These are phyloP conservation scores for Acrobasis consociella DNA, from an alignment of 2,888 invertebrate genomes.

Conservation along the genomic window DNA sequence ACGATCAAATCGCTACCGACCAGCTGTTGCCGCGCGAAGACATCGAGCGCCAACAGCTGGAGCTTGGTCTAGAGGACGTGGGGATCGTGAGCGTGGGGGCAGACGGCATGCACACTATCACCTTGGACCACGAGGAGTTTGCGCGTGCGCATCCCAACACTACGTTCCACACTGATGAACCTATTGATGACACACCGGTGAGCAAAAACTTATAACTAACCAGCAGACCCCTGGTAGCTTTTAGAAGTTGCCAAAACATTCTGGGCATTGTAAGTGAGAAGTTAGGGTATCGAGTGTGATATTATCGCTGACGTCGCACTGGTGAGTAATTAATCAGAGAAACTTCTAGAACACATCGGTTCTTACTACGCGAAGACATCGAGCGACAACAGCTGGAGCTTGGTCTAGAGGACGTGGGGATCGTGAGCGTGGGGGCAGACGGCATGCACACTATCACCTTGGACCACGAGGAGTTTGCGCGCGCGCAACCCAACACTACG, in stretches of 20 bases:
- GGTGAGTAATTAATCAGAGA: no score
- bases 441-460: constrained; percentile 64
- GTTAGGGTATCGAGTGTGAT: no score
- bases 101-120: constrained; percentile 63
- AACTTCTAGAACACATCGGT: constrained; percentile 36
- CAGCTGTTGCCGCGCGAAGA: constrained; percentile 50
- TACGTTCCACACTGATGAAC: constrained; percentile 77
- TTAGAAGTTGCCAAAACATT: no score
- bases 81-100: constrained; percentile 74
- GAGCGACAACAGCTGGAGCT: constrained; percentile 53
- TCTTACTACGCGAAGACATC: constrained; percentile 45
- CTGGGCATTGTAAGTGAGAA: no score
- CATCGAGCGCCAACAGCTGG: constrained; percentile 48
- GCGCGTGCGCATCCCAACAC: constrained; percentile 77
- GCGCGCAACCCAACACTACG: constrained; percentile 76
- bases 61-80: constrained; percentile 64
- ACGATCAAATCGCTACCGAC: constrained; percentile 74
- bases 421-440: constrained; percentile 70
- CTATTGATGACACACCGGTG: constrained; percentile 67
- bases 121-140: constrained; percentile 75
- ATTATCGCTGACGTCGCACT: no score
- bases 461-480: constrained; percentile 76
- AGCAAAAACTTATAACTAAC: constrained; percentile 2
- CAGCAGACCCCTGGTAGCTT: no score
- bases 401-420: constrained; percentile 68